Percentiles rank a stretch among this genome's conserved stretches.
phyloP scores from a whole-genome alignment of 2,888 invertebrate species.

The Quadriops clusia region DNA sequence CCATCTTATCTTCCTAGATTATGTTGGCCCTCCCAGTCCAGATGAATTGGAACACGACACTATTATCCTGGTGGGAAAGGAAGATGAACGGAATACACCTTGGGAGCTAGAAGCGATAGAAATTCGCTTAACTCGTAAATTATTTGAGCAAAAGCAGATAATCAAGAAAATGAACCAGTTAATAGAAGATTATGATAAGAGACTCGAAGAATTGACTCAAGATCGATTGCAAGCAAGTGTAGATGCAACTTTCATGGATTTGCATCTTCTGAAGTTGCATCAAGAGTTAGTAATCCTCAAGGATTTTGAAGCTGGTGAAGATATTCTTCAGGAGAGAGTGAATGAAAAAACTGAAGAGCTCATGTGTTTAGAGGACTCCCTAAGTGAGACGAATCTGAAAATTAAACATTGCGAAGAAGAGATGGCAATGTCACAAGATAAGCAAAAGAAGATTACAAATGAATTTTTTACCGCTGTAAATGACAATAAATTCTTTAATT shows the following conservation, averaged over 20 bases:
- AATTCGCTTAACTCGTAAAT: constrained; percentile 40
- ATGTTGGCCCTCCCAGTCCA: constrained; percentile 8
- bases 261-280: constrained; percentile 54
- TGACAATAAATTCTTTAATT: constrained; percentile 67
- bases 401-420: constrained; percentile 40
- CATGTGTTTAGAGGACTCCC: constrained; percentile 42
- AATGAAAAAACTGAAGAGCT: constrained; percentile 29
- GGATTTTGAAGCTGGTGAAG: constrained; percentile 60
- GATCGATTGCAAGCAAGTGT: constrained; percentile 49
- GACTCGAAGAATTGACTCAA: constrained; percentile 43
- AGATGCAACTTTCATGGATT: constrained; percentile 45
- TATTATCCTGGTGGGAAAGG: constrained; percentile 14
- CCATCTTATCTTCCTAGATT: constrained; percentile 2
- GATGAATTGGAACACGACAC: constrained; percentile 21
- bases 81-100: constrained; percentile 35
- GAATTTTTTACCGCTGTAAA: constrained; percentile 48
- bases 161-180: constrained; percentile 45
- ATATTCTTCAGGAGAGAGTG: constrained; percentile 41
- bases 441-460: constrained; percentile 39
- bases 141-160: constrained; percentile 55
- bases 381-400: constrained; percentile 39
- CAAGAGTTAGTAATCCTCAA: constrained; percentile 64
- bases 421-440: constrained; percentile 36
- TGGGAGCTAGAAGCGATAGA: constrained; percentile 47
- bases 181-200: constrained; percentile 54